Percentiles rank a stretch among this genome's conserved stretches.
These are phyloP conservation scores for Oreohelix idahoensis DNA, from an alignment of 1,140 invertebrate species.

Conservation along the genomic window DNA sequence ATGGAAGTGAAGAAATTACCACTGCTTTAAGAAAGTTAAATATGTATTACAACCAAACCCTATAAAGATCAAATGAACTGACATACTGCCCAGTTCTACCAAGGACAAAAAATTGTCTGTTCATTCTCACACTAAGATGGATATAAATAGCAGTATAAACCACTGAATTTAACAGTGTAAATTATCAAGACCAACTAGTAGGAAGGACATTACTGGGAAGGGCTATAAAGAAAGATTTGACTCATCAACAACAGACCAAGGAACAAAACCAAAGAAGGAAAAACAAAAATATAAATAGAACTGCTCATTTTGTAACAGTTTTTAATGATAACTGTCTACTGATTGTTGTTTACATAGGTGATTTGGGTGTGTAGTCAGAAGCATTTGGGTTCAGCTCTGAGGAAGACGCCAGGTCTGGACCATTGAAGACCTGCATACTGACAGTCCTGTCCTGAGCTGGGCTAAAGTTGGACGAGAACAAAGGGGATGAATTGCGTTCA, in stretches of 20 bases:
- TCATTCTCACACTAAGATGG: too few relatives aligned
- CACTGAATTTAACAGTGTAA: too few relatives aligned
- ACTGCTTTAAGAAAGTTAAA: too few relatives aligned
- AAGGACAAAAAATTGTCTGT: too few relatives aligned
- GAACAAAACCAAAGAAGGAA: not conserved
- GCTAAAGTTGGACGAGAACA: constrained; percentile 75
- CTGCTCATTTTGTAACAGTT: not conserved
- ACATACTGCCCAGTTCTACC: too few relatives aligned
- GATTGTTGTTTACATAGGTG: constrained; percentile 43
- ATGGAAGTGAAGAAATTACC: too few relatives aligned
- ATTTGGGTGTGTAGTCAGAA: constrained; percentile 86
- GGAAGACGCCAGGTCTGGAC: constrained; percentile 61
- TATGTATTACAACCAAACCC: too few relatives aligned
- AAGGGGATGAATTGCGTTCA: constrained; percentile 62
- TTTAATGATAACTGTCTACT: not conserved
- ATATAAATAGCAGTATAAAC: too few relatives aligned
- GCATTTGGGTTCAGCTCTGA: constrained; percentile 93
- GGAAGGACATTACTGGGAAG: not conserved
- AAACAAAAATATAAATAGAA: too few relatives aligned
- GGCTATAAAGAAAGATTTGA: not conserved
- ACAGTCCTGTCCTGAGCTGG: constrained; percentile 12
- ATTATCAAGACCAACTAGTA: not conserved
- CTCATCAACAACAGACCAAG: not conserved
- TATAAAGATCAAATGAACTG: too few relatives aligned
- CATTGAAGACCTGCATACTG: constrained; percentile 70